phyloP scores from a whole-genome alignment of 2,113 vertebrate genomes.

The Rhynchomys soricoides region DNA sequence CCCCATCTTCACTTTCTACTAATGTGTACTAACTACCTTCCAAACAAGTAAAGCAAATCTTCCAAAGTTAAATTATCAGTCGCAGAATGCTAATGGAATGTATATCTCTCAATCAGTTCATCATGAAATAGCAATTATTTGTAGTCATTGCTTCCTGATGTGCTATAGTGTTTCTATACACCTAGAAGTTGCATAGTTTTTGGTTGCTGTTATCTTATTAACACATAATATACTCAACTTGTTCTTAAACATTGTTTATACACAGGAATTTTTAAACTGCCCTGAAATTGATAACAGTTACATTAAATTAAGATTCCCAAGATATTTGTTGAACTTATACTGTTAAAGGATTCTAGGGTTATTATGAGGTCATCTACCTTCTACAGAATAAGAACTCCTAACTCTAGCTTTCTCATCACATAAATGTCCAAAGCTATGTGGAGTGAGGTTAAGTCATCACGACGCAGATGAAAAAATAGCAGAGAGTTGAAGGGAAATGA shows the following conservation, averaged over 20 bases:
- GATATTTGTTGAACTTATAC: not conserved
- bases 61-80: not conserved
- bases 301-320: not conserved
- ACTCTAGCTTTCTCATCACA: not conserved
- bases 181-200: not conserved
- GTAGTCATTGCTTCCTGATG: not conserved
- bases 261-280: constrained; percentile 31
- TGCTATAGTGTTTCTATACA: not conserved
- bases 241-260: not conserved
- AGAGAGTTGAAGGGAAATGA: not conserved
- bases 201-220: not conserved
- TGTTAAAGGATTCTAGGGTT: not conserved
- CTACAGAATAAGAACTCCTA: not conserved
- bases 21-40: not conserved
- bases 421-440: not conserved
- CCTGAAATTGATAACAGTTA: not conserved
- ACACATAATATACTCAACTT: not conserved
- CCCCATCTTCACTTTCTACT: not conserved
- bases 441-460: not conserved
- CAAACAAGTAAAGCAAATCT: not conserved
- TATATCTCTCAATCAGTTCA: not conserved
- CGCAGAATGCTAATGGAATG: not conserved
- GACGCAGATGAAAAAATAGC: not conserved
- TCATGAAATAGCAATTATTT: not conserved
- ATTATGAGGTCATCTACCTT: not conserved